Evolutionary conservation across 2,797 vertebrate species (phyloP), one percentile per base, ranked within the genome.

Genomic region (Silurus aristotelis): DNA sequence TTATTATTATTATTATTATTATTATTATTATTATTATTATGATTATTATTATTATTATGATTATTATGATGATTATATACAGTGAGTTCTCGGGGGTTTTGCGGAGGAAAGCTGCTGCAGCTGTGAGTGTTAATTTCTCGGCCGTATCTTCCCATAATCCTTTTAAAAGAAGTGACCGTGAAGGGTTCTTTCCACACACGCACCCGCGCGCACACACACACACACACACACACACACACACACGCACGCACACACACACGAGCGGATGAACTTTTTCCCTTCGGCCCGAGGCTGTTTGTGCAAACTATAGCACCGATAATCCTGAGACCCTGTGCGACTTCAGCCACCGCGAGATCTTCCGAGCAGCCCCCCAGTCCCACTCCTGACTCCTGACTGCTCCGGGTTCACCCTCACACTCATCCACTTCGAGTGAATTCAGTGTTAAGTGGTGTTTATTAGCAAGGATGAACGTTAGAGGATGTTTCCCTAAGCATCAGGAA

Each of bases 221-320:
- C 73, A 77, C 56, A 60, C 75, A 77, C 75, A 77, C 77, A 15
- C 77, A 25, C 60, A 25, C 77, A 63, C 76, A 61, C 76, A 61
- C 48, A 7, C 71, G 19, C 31, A 15, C 31, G 46, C 94, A 90
- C 89, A 94, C 95, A 96, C 48, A 52, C 48, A 10, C 48, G 48
- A 10, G 7, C 48, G 93, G 93, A 95, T 96, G 96, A 97, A 96
- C 96, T 91, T 94, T 80, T 94, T 93, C 93, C 78, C 92, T 94
- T 92, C 91, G 91, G 95, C 96, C 95, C 77, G 80, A 85, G 93
- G 95, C 92, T 96, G 92, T 97, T 97, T 95, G 95, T 93, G 93
- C 92, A 92, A 90, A 92, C 92, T 93, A 14, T 14, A 94, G 89
- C 86, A 89, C 90, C 93, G 93, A 93, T 93, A 94, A 95, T 92